phyloP scores from a whole-genome alignment of 2,113 vertebrate species.

The Poeciliopsis turrubarensis region DNA sequence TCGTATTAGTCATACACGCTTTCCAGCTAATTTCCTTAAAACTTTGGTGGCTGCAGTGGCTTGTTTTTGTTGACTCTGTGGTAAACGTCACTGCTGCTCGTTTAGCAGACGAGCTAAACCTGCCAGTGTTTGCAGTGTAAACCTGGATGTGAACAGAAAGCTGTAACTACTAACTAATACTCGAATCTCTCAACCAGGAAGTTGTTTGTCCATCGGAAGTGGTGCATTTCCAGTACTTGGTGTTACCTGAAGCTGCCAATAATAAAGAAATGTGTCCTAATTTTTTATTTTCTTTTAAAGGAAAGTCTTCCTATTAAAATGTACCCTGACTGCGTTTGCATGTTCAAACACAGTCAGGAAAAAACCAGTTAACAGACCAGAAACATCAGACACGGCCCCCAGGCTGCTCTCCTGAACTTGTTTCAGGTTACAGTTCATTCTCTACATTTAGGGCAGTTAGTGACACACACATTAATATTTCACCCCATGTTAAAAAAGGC shows the following conservation, averaged over 20 bases:
- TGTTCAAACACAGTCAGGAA: conserved; percentile 19
- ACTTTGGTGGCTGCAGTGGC: not conserved
- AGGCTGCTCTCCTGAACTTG: conserved; percentile 10
- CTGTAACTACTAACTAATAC: not conserved
- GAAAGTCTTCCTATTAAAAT: not conserved
- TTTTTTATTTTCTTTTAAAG: not conserved
- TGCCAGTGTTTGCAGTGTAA: not conserved
- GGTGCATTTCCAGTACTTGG: too few species aligned
- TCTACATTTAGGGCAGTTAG: not conserved
- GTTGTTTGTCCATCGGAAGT: not conserved
- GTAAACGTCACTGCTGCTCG: not conserved
- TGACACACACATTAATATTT: not conserved
- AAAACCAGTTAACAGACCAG: conserved; percentile 44
- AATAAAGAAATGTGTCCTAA: not conserved
- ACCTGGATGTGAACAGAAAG: not conserved
- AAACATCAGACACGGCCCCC: conserved; percentile 1
- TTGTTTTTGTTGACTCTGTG: not conserved
- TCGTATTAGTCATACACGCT: not conserved
- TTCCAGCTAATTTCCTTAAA: conserved; percentile 1
- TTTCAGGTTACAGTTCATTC: not conserved
- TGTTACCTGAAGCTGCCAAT: not conserved
- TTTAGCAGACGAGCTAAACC: not conserved
- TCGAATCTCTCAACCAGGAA: not conserved
- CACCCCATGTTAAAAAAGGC: too few species aligned
- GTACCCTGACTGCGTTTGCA: not conserved